These are phyloP conservation scores for Palloptera scutellata DNA, from an alignment of 2,888 invertebrate species.

Conservation along the genomic window DNA sequence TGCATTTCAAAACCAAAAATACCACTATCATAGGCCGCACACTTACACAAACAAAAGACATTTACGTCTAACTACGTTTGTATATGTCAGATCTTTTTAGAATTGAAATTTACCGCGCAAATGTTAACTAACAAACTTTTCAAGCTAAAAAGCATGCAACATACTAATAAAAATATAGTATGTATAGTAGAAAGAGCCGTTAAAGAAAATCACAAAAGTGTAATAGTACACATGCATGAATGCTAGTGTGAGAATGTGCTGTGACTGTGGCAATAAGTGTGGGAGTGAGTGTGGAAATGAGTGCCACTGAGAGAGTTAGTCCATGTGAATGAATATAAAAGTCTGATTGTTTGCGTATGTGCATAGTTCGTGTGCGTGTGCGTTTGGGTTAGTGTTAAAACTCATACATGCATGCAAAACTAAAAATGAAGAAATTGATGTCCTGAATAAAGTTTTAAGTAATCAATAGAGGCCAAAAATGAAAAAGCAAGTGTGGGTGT, in stretches of 20 bases:
- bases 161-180: no score
- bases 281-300: no score
- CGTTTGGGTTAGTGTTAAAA: neutral
- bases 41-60: no score
- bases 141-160: no score
- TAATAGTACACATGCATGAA: no score
- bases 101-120: no score
- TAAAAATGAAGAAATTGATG: slow-evolving; percentile 13
- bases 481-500: no score
- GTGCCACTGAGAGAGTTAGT: neutral
- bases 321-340: slow-evolving; percentile 6
- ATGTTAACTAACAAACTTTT: no score
- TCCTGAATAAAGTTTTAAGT: slow-evolving; percentile 20
- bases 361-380: slow-evolving; percentile 16
- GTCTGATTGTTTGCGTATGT: slow-evolving; percentile 1
- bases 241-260: neutral
- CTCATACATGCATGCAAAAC: slow-evolving; percentile 4
- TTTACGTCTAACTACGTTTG: no score
- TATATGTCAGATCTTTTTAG: no score
- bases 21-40: neutral
- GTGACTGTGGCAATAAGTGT: neutral
- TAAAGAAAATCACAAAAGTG: no score
- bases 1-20: neutral
- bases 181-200: no score
- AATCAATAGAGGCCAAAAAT: slow-evolving; percentile 11